Conservation (phyloP, 2,797 vertebrate species). For the Falco columbarius region DNA sequence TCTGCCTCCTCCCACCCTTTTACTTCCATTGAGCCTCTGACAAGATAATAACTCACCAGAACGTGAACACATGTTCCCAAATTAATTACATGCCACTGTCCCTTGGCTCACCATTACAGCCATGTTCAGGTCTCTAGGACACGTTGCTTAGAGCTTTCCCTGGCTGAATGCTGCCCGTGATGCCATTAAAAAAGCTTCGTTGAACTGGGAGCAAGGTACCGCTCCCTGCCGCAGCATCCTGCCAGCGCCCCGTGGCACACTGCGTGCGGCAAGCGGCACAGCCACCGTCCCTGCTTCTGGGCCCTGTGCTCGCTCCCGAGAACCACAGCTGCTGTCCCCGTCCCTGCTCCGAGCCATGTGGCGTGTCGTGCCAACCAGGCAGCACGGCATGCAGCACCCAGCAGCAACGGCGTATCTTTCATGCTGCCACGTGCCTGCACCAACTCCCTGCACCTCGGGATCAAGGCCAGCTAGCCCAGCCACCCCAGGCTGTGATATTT, state of each 20-base stretch:
- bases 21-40: neutral
- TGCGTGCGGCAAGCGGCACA: neutral
- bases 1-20: neutral
- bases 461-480: neutral
- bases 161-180: rapidly evolving
- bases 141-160: neutral
- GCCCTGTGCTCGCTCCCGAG: rapidly evolving
- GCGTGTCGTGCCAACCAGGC: rapidly evolving
- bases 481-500: neutral
- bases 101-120: neutral
- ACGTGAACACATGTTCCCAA: neutral
- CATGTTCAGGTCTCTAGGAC: neutral
- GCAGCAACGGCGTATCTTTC: no score
- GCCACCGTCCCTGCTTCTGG: rapidly evolving
- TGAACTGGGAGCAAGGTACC: neutral
- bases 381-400: neutral
- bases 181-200: neutral
- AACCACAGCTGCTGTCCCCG: neutral
- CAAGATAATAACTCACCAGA: conserved; percentile 46
- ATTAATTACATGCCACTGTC: neutral
- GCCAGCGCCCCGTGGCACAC: no score
- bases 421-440: rapidly evolving
- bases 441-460: rapidly evolving
- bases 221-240: neutral
- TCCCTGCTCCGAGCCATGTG: neutral